Evolutionary conservation across 2,113 vertebrate genomes (phyloP).

Genomic region (Clarias batrachus): DNA sequence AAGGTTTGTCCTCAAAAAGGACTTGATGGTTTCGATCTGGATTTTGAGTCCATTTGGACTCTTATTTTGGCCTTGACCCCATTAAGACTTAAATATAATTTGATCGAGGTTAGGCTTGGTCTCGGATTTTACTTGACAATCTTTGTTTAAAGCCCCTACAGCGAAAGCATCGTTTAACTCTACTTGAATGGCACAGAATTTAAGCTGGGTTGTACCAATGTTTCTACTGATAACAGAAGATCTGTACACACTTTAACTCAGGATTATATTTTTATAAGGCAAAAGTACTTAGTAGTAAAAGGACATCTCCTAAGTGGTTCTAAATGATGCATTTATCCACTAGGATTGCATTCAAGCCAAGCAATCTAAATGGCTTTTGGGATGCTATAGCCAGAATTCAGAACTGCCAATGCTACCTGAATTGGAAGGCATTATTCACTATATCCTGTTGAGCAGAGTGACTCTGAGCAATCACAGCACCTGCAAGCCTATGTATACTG

Average conservation of each 20-base stretch:
- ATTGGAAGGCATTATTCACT: neutral
- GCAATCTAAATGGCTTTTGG: neutral
- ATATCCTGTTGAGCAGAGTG: neutral
- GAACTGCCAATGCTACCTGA: neutral
- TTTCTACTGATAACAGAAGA: too few species aligned
- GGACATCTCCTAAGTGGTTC: neutral
- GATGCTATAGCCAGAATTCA: neutral
- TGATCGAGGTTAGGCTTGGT: neutral
- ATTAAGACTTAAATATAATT: neutral
- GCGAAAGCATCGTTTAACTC: too few species aligned
- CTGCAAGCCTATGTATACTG: neutral
- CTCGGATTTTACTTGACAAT: neutral
- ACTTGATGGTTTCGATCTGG: neutral
- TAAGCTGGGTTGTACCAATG: too few species aligned
- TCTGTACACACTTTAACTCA: neutral
- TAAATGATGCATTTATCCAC: neutral
- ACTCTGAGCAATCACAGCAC: neutral
- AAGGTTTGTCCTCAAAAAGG: neutral
- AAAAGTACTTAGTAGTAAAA: neutral
- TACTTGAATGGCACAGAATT: too few species aligned
- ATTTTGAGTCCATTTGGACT: neutral
- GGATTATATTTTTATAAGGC: neutral
- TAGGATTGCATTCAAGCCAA: neutral
- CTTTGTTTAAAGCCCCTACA: too few species aligned
- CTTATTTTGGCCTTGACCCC: neutral